A percentile compares a stretch with the other conserved stretches of the same genome.
phyloP scores from a whole-genome alignment of 2,113 vertebrate species.

The Potamarius usumacintae region DNA sequence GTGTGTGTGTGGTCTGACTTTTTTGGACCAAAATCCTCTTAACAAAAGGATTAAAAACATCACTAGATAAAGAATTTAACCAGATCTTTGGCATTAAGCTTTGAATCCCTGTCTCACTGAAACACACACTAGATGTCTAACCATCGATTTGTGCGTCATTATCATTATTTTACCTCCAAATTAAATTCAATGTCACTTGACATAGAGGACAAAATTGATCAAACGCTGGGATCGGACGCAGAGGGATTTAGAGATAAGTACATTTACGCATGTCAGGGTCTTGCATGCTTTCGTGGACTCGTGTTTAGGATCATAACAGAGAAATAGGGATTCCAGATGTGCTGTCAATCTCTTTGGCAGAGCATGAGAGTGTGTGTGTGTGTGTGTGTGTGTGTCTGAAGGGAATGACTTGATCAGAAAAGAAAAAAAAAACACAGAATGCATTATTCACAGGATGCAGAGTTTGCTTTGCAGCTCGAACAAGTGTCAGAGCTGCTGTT shows the following conservation, averaged over 20 bases:
- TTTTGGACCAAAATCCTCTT: constrained; percentile 44
- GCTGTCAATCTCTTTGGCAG: constrained; percentile 34
- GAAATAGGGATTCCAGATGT: constrained; percentile 49
- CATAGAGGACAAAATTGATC: not conserved
- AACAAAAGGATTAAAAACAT: constrained; percentile 41
- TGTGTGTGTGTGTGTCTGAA: constrained; percentile 8
- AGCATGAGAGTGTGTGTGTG: not conserved
- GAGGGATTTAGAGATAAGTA: constrained; percentile 29
- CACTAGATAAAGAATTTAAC: constrained; percentile 28
- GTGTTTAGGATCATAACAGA: constrained; percentile 26
- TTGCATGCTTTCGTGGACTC: not conserved
- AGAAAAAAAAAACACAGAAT: not conserved
- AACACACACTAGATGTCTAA: not conserved
- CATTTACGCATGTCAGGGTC: constrained; percentile 26
- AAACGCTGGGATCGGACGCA: not conserved
- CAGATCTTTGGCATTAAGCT: constrained; percentile 19
- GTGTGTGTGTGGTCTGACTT: not conserved
- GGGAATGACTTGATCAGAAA: constrained; percentile 31
- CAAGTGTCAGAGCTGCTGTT: not conserved
- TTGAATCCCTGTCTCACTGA: not conserved
- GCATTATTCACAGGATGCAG: not conserved
- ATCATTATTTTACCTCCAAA: not conserved
- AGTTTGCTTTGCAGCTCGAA: not conserved
- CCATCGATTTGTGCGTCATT: not conserved
- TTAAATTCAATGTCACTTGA: not conserved